These are phyloP conservation scores for Laticauda laticaudata DNA, from an alignment of 2,113 vertebrate species.

Conservation along the genomic window DNA sequence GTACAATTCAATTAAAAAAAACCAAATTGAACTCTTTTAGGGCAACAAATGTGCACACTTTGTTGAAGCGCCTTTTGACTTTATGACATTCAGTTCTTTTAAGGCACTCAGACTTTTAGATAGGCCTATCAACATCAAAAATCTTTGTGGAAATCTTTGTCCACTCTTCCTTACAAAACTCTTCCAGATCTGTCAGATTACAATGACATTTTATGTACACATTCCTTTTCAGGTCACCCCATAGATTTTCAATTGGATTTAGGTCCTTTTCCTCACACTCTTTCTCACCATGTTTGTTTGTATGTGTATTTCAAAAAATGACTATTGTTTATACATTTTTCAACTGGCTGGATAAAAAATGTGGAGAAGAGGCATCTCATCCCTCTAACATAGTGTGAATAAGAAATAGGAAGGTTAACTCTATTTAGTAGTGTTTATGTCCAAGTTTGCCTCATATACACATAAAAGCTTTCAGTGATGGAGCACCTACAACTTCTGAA, in stretches of 20 bases:
- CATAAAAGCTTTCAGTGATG: too few species aligned
- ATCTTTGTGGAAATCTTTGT: neutral
- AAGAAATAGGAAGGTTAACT: neutral
- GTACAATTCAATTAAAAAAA: neutral
- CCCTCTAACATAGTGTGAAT: neutral
- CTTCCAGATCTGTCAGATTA: neutral
- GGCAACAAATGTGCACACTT: neutral
- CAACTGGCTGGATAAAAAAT: neutral
- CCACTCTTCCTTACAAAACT: neutral
- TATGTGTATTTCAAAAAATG: neutral
- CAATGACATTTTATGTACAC: neutral
- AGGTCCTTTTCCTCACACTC: too few species aligned
- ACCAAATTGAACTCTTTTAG: neutral
- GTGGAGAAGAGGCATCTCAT: neutral
- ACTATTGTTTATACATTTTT: neutral
- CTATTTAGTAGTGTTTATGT: neutral
- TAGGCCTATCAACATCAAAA: neutral
- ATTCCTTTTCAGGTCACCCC: too few species aligned
- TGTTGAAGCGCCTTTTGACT: neutral
- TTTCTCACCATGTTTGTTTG: too few species aligned
- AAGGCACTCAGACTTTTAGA: neutral
- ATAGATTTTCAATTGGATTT: too few species aligned
- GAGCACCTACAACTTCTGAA: neutral
- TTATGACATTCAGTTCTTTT: neutral
- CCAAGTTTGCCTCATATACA: neutral